Evolutionary conservation across 2,113 vertebrate species (phyloP), one percentile per base, ranked within the genome.

Genomic region (Myxocyprinus asiaticus): DNA sequence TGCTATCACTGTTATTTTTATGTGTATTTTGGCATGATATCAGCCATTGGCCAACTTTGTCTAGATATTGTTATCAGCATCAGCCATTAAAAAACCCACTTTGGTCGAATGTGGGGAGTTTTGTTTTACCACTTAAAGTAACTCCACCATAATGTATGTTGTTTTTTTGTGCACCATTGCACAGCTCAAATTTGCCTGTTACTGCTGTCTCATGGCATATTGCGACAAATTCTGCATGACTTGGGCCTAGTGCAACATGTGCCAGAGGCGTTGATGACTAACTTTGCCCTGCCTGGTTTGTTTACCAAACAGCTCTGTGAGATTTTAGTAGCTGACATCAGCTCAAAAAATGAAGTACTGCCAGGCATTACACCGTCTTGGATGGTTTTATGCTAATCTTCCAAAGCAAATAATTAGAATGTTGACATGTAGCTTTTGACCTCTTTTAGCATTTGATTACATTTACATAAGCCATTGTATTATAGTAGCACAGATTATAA

Each of bases 251-350:
- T 77, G 83, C 77, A 85, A 76, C 81, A 86, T 85, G 85, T 86
- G 22, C 88, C 85, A 85, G 83, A 71, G 77, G 87, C 80, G 76
- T 79, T 80, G 80, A 86, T 92, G 89, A 92, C 85, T 89, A 91
- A 92, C 90, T 85, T 87, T 78, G 78, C 83, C 79, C 80, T 89
- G 84, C 86, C 87, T 83, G 86, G 85, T 82, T 86, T 86, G 85
- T 75, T 81, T 81, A 85, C 85, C 86, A 82, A 82, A 86, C 87
- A 47, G 43, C 56, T 47, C 48, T 64, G 11, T 64, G 6, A 55
- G 59, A 71, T 76, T 78, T 71, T 78, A 73, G 44, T 33, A 8
- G 14, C 67, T 82, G 47, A 73, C 15, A 48, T 68, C 72, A 50
- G 69, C 15, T 33, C 22, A 33, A 33, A 33, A 33, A 33, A 33